These are phyloP conservation scores for Colletes collaris DNA, from an alignment of 2,888 invertebrate species.

Conservation along the genomic window DNA sequence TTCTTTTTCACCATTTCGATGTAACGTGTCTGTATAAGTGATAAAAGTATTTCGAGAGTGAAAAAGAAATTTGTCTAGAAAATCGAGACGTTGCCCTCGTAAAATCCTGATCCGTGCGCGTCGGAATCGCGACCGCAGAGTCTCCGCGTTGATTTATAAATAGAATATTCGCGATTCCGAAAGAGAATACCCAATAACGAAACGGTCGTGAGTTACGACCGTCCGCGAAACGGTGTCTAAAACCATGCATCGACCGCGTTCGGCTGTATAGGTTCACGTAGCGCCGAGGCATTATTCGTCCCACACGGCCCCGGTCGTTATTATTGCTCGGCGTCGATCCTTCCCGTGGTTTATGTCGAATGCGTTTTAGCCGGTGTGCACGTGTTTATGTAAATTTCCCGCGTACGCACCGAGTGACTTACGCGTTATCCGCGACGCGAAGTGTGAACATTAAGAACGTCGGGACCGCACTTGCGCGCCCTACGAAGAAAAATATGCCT, in stretches of 20 bases:
- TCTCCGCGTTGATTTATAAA: neutral
- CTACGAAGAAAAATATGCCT: slow-evolving; percentile 24
- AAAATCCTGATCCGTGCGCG: no score
- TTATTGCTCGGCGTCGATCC: slow-evolving; percentile 19
- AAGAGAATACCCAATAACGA: slow-evolving; percentile 24
- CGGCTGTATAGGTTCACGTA: slow-evolving; percentile 27
- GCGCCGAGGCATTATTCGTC: slow-evolving; percentile 56
- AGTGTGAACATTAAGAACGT: slow-evolving; percentile 43
- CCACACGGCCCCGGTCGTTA: slow-evolving; percentile 50
- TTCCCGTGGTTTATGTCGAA: slow-evolving; percentile 22
- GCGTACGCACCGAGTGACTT: slow-evolving; percentile 46
- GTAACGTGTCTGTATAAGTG: no score
- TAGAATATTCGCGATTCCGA: slow-evolving; percentile 1
- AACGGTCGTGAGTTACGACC: slow-evolving; percentile 14
- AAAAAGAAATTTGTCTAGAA: no score
- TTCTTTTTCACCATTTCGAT: no score
- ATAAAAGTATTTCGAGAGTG: no score
- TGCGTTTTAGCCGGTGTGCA: slow-evolving; percentile 31
- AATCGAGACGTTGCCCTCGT: no score
- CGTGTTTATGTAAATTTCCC: slow-evolving; percentile 52
- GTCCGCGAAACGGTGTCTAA: slow-evolving; percentile 15
- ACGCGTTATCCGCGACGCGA: slow-evolving; percentile 44
- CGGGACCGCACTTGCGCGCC: slow-evolving; percentile 11
- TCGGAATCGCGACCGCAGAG: neutral
- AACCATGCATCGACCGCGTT: slow-evolving; percentile 23